Evolutionary conservation across 2,797 vertebrate genomes (phyloP), one percentile per base, ranked within the genome.

Genomic region (Pteropus rufus): DNA sequence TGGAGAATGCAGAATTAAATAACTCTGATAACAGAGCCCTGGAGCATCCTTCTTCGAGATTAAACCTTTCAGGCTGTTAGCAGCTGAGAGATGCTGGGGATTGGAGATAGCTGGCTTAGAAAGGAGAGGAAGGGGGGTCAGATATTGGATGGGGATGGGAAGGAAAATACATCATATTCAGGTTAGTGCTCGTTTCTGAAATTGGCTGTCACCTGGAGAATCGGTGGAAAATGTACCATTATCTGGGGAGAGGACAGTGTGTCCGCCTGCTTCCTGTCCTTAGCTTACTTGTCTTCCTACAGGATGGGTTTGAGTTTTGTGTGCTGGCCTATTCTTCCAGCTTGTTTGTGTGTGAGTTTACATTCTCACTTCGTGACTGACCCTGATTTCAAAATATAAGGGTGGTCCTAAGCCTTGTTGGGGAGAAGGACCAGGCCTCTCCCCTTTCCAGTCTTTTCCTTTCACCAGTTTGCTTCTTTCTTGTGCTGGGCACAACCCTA

Each of bases 21-120:
- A 11, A 75, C 76, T 84, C 91, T 67, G 95, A 67, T 72, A 93
- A 75, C 73, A 14, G 52, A 60, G 70, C 93, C 89, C 96, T 91
- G 58, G 77, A 88, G 94, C 94, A 90, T 96, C 91, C 64, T 93
- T 84, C 91, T 94, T 93, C 85, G 76, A 96, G 92, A 95, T 96
- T 79, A 97, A 98, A 64, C 83, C 89, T 97, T 95, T 76, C 39
- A 93, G 82, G 88, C 95, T 93, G 81, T 95, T 95, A 96, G 91
- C 79, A 88, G 86, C 84, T 23, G 93, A 94, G 96, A 19, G 21
- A 44, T 84, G 18, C 96, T 93, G 94, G 26, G 95, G 56, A 93
- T 64, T 7, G 0, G 49, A 93, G 69, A 95, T 69, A 90, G 84
- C n/a, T 62, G 89, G 81, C 70, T 94, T 70, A 81, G 18, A 56